Evolutionary conservation across 2,113 vertebrate species (phyloP).

Genomic region (Nannospalax galili): DNA sequence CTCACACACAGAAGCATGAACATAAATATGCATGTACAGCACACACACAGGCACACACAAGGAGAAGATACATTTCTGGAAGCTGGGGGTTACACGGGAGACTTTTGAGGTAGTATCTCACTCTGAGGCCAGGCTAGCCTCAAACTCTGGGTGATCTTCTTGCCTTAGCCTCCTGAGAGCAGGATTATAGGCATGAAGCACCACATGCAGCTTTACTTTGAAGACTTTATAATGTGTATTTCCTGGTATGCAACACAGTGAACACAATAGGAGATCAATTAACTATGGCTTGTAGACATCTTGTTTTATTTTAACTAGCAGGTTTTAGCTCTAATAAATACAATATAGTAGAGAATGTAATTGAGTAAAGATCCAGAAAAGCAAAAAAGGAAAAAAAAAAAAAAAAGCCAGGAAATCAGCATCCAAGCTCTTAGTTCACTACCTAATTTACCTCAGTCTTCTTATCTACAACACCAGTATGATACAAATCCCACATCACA

Average conservation of each 20-base stretch:
- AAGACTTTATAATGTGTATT: slow-evolving; percentile 8
- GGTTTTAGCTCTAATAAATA: not conserved
- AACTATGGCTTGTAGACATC: not conserved
- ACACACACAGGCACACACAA: no score
- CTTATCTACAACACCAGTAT: not conserved
- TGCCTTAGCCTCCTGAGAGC: no score
- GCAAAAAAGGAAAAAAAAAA: not conserved
- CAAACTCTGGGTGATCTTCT: not conserved
- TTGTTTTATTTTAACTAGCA: not conserved
- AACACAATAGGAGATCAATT: not conserved
- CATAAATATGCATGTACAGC: no score
- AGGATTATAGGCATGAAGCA: no score
- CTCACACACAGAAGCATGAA: no score
- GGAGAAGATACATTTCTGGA: no score
- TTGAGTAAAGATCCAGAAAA: no score
- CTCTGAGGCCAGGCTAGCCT: not conserved
- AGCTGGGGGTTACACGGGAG: no score
- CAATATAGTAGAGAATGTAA: not conserved
- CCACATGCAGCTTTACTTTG: not conserved
- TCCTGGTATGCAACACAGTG: slow-evolving; percentile 39
- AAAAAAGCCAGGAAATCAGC: not conserved
- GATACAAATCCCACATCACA: not conserved
- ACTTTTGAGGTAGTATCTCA: not conserved
- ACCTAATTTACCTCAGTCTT: not conserved
- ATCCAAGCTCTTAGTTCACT: not conserved